Conservation (phyloP, 2,113 vertebrate species). For the Dolichotis patagonum region DNA sequence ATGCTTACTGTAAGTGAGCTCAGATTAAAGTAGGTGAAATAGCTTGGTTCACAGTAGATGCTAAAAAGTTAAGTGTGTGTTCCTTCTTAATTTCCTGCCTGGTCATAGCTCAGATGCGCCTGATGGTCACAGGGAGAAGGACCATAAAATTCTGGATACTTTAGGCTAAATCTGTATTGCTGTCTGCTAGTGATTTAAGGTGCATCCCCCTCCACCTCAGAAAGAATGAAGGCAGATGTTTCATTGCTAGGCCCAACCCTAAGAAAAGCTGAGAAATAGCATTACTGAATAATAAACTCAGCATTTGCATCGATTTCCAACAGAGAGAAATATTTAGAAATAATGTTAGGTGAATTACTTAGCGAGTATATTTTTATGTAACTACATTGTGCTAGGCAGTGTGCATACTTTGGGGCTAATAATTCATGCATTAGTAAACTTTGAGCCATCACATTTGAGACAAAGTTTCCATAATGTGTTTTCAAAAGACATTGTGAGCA, state of each 20-base stretch:
- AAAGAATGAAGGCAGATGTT: background rate
- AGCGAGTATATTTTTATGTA: background rate
- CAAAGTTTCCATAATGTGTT: background rate
- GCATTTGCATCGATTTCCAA: constrained; percentile 8
- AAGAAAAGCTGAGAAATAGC: background rate
- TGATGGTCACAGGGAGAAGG: background rate
- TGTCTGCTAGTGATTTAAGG: background rate
- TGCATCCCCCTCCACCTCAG: background rate
- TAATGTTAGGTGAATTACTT: background rate
- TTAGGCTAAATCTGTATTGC: background rate
- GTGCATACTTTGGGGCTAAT: background rate
- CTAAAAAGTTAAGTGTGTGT: background rate
- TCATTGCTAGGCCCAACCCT: background rate
- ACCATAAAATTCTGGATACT: background rate
- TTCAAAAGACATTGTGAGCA: background rate
- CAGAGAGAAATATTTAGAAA: constrained; percentile 20
- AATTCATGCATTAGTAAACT: background rate
- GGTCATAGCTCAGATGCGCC: background rate
- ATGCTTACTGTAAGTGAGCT: background rate
- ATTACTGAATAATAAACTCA: background rate
- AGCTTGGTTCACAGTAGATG: background rate
- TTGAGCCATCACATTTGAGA: background rate
- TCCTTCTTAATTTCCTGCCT: constrained; percentile 1
- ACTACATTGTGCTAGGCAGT: background rate
- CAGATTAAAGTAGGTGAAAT: background rate